Conservation (phyloP, 2,797 vertebrate genomes). For the Limnodromus scolopaceus region DNA sequence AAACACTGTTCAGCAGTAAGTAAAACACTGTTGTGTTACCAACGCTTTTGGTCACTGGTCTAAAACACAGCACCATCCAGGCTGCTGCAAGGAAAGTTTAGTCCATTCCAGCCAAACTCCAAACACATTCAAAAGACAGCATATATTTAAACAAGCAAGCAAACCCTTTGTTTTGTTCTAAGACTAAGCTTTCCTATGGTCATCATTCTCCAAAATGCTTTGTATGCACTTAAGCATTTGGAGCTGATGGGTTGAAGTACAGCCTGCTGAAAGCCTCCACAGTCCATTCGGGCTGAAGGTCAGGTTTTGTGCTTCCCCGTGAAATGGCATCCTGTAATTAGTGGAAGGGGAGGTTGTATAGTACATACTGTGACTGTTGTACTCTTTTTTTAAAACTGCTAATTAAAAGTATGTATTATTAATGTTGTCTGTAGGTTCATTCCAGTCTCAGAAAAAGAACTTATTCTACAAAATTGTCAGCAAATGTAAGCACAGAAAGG, state of each 20-base stretch:
- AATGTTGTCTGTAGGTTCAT: constrained; percentile 90
- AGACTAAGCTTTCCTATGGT: background rate
- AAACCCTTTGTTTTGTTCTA: background rate
- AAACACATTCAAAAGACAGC: background rate
- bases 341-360: background rate
- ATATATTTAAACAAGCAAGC: background rate
- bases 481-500: constrained; percentile 96
- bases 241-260: background rate
- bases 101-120: background rate
- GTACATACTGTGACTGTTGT: constrained; percentile 11
- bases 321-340: background rate
- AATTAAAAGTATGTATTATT: constrained; percentile 76
- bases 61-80: background rate
- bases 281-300: background rate
- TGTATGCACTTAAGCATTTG: background rate
- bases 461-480: constrained; percentile 97
- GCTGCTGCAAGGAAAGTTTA: background rate
- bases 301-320: background rate
- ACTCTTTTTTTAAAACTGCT: background rate
- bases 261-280: background rate
- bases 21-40: background rate
- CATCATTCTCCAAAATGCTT: background rate
- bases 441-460: constrained; percentile 95
- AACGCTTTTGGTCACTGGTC: background rate
- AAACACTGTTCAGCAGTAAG: background rate